Evolutionary conservation across 2,888 invertebrate genomes (phyloP), one percentile per base, ranked within the genome.

Genomic region (Creontiades dilutus): DNA sequence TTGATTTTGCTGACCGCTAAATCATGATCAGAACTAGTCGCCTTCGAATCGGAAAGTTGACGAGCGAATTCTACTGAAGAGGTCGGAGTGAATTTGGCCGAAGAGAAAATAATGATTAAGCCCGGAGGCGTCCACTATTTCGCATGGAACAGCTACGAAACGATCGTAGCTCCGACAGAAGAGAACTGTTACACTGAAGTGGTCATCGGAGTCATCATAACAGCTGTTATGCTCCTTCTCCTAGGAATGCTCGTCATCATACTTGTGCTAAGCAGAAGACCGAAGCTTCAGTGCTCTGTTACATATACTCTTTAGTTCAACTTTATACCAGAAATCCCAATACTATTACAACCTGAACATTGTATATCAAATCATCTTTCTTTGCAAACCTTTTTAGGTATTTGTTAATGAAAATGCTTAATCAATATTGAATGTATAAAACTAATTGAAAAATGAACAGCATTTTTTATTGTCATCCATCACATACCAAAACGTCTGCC

Each of bases 1-100:
- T n/a, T n/a, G n/a, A n/a, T n/a, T n/a, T n/a, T n/a, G 95, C 95
- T 84, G 94, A 95, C 86, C 94, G 94, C 89, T 96, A 96, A 96
- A 95, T 96, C 92, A 95, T 96, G 94, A 94, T 96, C 92, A 95
- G 96, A 93, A 96, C 96, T n/a, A 93, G 95, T 96, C 90, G 93
- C 94, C 75, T 95, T 95, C 92, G 94, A 95, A 91, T n/a, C n/a
- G n/a, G n/a, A n/a, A n/a, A n/a, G n/a, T n/a, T n/a, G n/a, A n/a
- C n/a, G n/a, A n/a, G 92, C 93, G 92, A 95, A 95, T 93, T 93
- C 94, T 91, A 95, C 94, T 85, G 94, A 94, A 92, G 94, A 94
- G 92, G 93, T 93, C 85, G 93, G 93, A 91, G 93, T 94, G 89
- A 94, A 94, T 92, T 93, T 93, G 90, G 93, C 93, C 91, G 94